Conservation (phyloP, 2,797 vertebrate genomes). For the Characodon lateralis region DNA sequence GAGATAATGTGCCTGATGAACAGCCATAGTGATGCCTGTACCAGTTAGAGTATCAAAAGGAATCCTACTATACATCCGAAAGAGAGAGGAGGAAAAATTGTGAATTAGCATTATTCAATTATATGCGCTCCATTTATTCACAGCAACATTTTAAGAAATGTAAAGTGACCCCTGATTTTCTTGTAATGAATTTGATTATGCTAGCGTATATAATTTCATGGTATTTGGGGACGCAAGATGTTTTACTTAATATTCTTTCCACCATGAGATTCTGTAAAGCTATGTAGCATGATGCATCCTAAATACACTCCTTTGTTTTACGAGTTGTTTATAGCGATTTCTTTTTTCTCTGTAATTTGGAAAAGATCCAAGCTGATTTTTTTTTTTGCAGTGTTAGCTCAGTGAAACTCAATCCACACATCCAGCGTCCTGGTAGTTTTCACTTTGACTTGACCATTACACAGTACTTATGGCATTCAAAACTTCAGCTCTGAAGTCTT, state of each 20-base stretch:
- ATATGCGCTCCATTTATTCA: slow-evolving; percentile 66
- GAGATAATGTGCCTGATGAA: slow-evolving; percentile 63
- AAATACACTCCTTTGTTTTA: slow-evolving; percentile 33
- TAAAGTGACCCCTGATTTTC: slow-evolving; percentile 69
- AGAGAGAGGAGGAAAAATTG: slow-evolving; percentile 27
- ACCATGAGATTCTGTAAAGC: slow-evolving; percentile 39
- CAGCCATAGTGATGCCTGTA: slow-evolving; percentile 34
- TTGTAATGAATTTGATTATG: slow-evolving; percentile 73
- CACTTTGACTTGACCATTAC: slow-evolving; percentile 14
- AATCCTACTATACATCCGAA: slow-evolving; percentile 45
- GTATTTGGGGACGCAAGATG: slow-evolving; percentile 63
- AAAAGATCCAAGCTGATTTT: slow-evolving; percentile 12
- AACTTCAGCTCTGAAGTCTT: slow-evolving; percentile 21
- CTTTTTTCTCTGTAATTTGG: slow-evolving; percentile 3
- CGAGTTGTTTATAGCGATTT: slow-evolving; percentile 2
- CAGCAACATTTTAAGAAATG: slow-evolving; percentile 69
- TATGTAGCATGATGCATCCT: slow-evolving; percentile 37
- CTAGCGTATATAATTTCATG: slow-evolving; percentile 66
- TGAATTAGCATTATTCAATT: slow-evolving; percentile 72
- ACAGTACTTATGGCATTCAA: background rate
- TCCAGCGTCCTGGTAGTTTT: slow-evolving; percentile 20
- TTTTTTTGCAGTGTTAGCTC: slow-evolving; percentile 2
- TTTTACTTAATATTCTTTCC: slow-evolving; percentile 45
- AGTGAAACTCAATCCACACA: slow-evolving; percentile 14
- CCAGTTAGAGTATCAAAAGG: slow-evolving; percentile 26